Base-by-base conservation (phyloP, 1,140 invertebrate species). In the Calosoma granatense region DNA sequence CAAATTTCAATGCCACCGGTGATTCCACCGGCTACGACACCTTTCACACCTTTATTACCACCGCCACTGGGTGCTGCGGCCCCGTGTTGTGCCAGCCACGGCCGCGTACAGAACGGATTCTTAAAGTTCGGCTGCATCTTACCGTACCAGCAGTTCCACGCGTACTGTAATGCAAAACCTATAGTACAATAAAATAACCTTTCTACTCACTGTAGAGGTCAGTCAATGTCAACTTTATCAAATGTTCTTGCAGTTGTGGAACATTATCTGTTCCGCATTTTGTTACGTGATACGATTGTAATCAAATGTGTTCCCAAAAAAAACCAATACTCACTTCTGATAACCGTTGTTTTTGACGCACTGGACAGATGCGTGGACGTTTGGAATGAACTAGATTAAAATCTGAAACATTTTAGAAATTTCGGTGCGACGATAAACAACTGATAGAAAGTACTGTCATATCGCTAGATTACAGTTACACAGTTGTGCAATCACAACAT, bases 1-100 rank as follows among this genome's bases (percentile, higher is more conserved):
- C 94, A 98, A 70, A 99, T 98, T 80, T 99, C 97, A 68, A 98
- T 95, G 56, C 92, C 97, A 56, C 97, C 81, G 56, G 81, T 83
- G 22, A 83, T 81, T 20, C 80, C 81, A 51, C 89, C 88, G 67
- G 91, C 91, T 22, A 94, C 76, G 59, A 94, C 87, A 66, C 91
- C 81, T 76, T 93, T 83, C 60, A 85, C 47, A 51, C 89, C 79
- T 65, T 78, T 75, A 41, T 78, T 84, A 54, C 78, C 79, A 56
- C 73, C 74, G 56, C 69, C 79, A 60, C 70, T 72, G 43, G 82
- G 76, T 36, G 86, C 81, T 39, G 84, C 86, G 52, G 84, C 80
- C 26, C 83, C 83, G 53, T 71, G 76, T 54, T 83, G 75, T 20
- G 68, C 70, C 78, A 88, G 81, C 86, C 86, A 89, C 57, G 87